A percentile compares a stretch with the other conserved stretches of the same genome.
Evolutionary conservation across 2,888 invertebrate species (phyloP).

Genomic region (Vesta saturnalis): DNA sequence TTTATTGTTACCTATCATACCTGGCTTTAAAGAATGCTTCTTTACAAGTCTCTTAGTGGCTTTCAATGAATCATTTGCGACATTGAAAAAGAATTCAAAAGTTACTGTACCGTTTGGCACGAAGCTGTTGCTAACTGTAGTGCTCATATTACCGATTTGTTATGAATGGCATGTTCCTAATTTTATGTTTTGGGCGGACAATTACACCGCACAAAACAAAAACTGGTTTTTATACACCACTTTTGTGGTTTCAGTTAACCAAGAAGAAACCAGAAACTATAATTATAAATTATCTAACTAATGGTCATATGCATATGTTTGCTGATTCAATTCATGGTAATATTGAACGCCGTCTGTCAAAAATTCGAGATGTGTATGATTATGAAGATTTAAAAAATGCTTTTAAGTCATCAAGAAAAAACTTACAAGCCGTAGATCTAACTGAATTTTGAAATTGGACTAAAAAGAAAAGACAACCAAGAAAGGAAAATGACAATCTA

Average conservation of each 20-base stretch:
- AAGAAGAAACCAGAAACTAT: background rate
- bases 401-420: constrained; percentile 4
- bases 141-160: constrained; percentile 12
- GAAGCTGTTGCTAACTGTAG: constrained; percentile 11
- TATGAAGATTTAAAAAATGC: constrained; percentile 11
- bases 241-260: constrained; percentile 7
- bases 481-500: too few species aligned
- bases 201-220: constrained; percentile 23
- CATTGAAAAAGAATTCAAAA: constrained; percentile 8
- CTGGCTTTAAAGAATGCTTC: too few species aligned
- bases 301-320: too few species aligned
- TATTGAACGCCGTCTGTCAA: constrained; percentile 7
- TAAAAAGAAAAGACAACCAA: too few species aligned
- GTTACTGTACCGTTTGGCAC: constrained; percentile 21
- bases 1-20: too few species aligned
- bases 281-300: constrained; percentile 9
- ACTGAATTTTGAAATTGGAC: too few species aligned
- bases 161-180: too few species aligned
- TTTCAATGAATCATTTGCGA: too few species aligned
- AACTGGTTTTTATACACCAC: constrained; percentile 17
- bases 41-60: too few species aligned
- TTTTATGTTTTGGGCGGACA: constrained; percentile 25
- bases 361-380: constrained; percentile 5
- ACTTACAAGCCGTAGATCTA: constrained; percentile 16
- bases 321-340: constrained; percentile 15